A percentile compares a stretch with the other conserved stretches of the same genome.
Evolutionary conservation across 2,797 vertebrate genomes (phyloP).

Genomic region (Anguilla pacifica): DNA sequence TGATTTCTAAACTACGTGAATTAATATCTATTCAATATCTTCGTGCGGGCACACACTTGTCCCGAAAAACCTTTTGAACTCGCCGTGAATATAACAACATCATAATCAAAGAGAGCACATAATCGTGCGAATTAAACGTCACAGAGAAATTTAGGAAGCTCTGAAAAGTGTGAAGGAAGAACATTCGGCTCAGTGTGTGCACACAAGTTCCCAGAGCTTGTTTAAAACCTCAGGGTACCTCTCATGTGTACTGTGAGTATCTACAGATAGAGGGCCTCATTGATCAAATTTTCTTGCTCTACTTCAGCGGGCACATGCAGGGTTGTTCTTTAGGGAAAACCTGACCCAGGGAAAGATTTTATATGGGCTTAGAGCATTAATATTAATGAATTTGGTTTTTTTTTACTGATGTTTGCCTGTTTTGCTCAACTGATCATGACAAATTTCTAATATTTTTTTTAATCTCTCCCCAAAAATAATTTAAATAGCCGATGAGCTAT

Average conservation of each 20-base stretch:
- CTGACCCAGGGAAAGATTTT: neutral
- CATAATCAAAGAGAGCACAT: neutral
- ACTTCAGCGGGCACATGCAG: neutral
- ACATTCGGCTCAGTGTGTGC: neutral
- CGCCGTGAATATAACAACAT: neutral
- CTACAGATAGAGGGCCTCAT: constrained; percentile 18
- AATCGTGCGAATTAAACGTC: neutral
- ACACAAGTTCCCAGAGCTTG: neutral
- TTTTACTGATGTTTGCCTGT: neutral
- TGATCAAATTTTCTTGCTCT: constrained; percentile 4
- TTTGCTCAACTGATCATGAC: neutral
- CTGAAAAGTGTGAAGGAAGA: neutral
- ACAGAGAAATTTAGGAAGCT: neutral
- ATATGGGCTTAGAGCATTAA: neutral
- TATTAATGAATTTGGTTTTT: neutral
- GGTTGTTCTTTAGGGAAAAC: neutral
- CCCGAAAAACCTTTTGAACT: neutral
- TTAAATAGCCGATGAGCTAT: neutral
- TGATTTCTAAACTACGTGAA: constrained; percentile 3
- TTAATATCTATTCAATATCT: constrained; percentile 10
- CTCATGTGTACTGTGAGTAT: neutral
- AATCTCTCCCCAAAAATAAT: neutral
- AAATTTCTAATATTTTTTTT: neutral
- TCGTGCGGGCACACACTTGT: neutral
- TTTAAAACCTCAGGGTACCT: neutral